These are phyloP conservation scores for Girardinichthys multiradiatus DNA, from an alignment of 2,113 vertebrate genomes.

Conservation along the genomic window DNA sequence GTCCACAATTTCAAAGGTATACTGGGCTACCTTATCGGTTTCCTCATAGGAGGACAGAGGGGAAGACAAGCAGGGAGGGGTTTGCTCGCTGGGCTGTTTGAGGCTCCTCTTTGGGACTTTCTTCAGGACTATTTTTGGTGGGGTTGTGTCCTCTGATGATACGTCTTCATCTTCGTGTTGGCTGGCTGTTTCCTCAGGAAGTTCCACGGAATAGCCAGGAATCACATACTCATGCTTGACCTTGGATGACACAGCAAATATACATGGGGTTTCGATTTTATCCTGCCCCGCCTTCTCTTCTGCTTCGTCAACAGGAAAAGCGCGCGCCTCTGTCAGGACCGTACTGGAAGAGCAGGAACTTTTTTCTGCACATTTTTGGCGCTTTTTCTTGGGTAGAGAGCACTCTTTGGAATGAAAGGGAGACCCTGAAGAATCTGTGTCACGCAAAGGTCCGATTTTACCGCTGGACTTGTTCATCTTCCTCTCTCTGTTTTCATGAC, in stretches of 20 bases:
- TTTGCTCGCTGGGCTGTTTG: constrained; percentile 85
- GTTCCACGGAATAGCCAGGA: constrained; percentile 91
- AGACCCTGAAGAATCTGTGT: constrained; percentile 83
- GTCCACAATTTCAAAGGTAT: constrained; percentile 95
- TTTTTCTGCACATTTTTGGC: constrained; percentile 89
- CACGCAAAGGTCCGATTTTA: constrained; percentile 86
- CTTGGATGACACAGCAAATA: constrained; percentile 90
- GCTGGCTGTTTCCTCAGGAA: constrained; percentile 85
- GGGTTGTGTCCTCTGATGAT: constrained; percentile 85
- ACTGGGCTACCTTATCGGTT: constrained; percentile 90
- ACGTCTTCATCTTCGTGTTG: constrained; percentile 83
- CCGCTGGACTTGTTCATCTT: constrained; percentile 88
- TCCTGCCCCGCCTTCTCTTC: constrained; percentile 86
- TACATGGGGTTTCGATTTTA: constrained; percentile 89
- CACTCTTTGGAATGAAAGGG: constrained; percentile 88
- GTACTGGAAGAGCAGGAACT: constrained; percentile 53
- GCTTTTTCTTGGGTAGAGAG: constrained; percentile 94
- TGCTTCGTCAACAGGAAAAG: constrained; percentile 44
- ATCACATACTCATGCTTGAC: constrained; percentile 97
- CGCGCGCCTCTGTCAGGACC: constrained; percentile 66
- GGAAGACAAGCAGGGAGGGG: constrained; percentile 86
- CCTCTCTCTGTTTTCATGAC: constrained; percentile 96
- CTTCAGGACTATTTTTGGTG: constrained; percentile 93
- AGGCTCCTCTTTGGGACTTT: constrained; percentile 92
- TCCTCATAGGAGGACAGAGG: constrained; percentile 90